Conservation (phyloP, 1,140 invertebrate genomes). For the Ceratina calcarata region DNA sequence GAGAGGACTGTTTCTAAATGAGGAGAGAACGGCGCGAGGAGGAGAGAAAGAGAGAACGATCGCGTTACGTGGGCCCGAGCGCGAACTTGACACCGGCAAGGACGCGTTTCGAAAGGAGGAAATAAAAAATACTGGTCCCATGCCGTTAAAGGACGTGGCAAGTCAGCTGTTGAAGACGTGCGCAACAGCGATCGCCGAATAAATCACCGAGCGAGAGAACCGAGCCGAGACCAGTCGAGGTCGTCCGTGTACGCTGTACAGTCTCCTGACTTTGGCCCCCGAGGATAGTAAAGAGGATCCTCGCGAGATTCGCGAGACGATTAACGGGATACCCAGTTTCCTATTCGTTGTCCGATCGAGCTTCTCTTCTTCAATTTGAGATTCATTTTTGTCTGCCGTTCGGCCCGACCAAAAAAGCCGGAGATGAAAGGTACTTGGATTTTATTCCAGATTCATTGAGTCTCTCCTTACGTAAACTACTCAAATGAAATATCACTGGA, state of each 20-base stretch:
- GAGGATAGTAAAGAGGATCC: not conserved
- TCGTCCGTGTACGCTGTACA: not conserved
- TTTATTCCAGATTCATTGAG: not conserved
- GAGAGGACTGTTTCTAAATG: not conserved
- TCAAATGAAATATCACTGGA: too few species aligned
- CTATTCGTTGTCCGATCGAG: too few species aligned
- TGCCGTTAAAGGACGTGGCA: conserved; percentile 76
- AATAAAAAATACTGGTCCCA: conserved; percentile 75
- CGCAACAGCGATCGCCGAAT: conserved; percentile 59
- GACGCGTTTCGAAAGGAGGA: conserved; percentile 80
- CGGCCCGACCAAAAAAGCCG: too few species aligned
- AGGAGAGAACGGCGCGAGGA: not conserved
- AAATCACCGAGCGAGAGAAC: conserved; percentile 57
- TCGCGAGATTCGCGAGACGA: conserved; percentile 14
- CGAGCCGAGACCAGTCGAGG: conserved; percentile 28
- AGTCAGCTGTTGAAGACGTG: conserved; percentile 75
- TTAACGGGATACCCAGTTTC: conserved; percentile 14
- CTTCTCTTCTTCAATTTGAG: not conserved
- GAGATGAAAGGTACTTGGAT: not conserved
- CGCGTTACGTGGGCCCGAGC: conserved; percentile 69
- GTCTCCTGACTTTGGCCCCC: not conserved
- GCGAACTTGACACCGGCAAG: conserved; percentile 79
- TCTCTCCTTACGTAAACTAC: too few species aligned
- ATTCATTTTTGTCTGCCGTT: not conserved
- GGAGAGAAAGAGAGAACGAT: conserved; percentile 29